Evolutionary conservation across 2,113 vertebrate genomes (phyloP), one percentile per base, ranked within the genome.

Genomic region (Saguinus imperator): DNA sequence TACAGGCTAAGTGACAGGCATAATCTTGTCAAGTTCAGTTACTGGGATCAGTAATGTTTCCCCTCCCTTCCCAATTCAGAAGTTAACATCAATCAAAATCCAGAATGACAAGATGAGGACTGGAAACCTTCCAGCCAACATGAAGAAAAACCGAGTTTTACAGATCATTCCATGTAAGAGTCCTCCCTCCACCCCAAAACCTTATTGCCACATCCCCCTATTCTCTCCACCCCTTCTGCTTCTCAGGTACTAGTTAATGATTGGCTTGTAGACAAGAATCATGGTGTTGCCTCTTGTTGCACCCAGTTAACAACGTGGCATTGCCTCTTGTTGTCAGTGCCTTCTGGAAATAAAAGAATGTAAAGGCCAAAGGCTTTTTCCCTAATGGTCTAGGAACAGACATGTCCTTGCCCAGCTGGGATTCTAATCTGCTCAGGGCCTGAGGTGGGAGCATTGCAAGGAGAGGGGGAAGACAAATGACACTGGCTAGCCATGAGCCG

Each of bases 31-130:
- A 73, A 37, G 29, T 64, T 68, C 45, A 43, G 32, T 68, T 87
- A 32, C 50, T 83, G 8, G 57, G 23, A 48, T 40, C 40, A 84
- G 20, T 93, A 68, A 87, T 80, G 4, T 79, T 90, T 96, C 45
- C 40, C 80, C 48, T 94, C 45, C 68, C 58, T 94, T 40, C 84
- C 86, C 73, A 48, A 87, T 95, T 85, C 98, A 99, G 99, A 99
- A 99, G 88, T 99, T 99, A 97, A 99, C 99, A 81, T 99, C 99
- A 32, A 99, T 99, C 98, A 99, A 99, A 99, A 99, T 99, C 97
- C 99, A 99, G 98, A 99, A 99, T 3, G 99, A 99, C 98, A 99
- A 99, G 98, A 99, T 99, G 99, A 99, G 99, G 92, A 99, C 99
- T 0, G 99, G 99, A 96, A 99, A 99, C 98, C 98, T 99, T 95